These are phyloP conservation scores for Pyralis farinalis DNA, from an alignment of 2,888 invertebrate species.

Conservation along the genomic window DNA sequence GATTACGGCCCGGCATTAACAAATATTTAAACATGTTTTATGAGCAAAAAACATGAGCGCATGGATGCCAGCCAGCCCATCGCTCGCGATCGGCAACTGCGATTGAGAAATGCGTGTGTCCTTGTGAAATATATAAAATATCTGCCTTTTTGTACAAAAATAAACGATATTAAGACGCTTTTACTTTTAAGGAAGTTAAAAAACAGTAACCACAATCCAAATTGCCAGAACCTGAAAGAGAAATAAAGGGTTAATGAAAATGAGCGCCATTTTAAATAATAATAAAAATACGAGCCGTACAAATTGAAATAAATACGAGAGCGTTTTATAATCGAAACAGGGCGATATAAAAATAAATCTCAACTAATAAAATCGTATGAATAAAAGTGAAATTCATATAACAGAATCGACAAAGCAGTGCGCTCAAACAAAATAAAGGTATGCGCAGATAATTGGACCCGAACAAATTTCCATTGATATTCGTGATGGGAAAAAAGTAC, in stretches of 20 bases:
- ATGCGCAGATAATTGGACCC: constrained; percentile 68
- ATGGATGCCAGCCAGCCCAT: constrained; percentile 11
- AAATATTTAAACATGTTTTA: constrained; percentile 65
- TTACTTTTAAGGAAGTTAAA: too few species aligned
- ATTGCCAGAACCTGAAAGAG: too few species aligned
- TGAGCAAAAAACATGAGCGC: constrained; percentile 37
- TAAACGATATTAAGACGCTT: too few species aligned
- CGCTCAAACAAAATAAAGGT: constrained; percentile 60
- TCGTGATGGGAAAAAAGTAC: constrained; percentile 77
- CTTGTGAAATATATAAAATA: not conserved
- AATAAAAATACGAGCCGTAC: not conserved
- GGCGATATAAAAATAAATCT: constrained; percentile 11
- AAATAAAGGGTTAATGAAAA: too few species aligned
- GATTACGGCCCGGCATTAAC: constrained; percentile 49
- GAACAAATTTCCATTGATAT: constrained; percentile 79
- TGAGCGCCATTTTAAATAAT: not conserved
- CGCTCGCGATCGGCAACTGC: not conserved
- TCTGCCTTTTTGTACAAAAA: too few species aligned
- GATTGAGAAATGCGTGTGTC: constrained; percentile 3
- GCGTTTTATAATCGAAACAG: constrained; percentile 11
- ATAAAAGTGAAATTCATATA: constrained; percentile 34
- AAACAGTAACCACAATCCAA: too few species aligned
- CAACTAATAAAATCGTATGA: constrained; percentile 34
- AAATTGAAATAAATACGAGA: constrained; percentile 8
- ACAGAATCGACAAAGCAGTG: constrained; percentile 42